Evolutionary conservation across 2,888 invertebrate species (phyloP), one percentile per base, ranked within the genome.

Genomic region (Coremacera marginata): DNA sequence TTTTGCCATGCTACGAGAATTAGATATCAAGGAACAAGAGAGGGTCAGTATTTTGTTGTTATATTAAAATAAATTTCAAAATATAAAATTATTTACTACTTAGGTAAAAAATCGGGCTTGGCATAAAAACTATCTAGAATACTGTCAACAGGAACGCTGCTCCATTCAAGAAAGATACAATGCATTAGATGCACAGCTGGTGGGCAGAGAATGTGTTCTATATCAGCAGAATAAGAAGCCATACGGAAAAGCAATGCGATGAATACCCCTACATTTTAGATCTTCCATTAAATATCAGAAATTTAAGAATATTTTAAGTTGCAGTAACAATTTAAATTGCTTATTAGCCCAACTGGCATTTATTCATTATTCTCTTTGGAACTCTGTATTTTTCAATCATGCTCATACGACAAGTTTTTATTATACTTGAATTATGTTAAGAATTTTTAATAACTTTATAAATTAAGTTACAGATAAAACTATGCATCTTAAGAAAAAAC

Each of bases 191-290:
- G 31, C 62, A 60, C 74, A 67, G 51, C 80, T 78, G 57, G 51
- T 75, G 51, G 77, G 80, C 34, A 76, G 77, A 8, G 82, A 81
- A 2, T 80, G 82, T 68, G 80, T 82, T 37, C 62, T 82, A n/a
- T 74, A 81, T n/a, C 80, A 79, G 60, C 49, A 25, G 11, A 70
- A 60, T 70, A 82, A 80, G 34, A 74, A 34, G 19, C 82, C 82
- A 0, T 82, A 81, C 31, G 67, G 77, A 5, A 82, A 74, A 73
- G 65, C 25, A n/a, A 70, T 72, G 0, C 82, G 81, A 31, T 82
- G 76, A 77, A 1, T n/a, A n/a, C n/a, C n/a, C n/a, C n/a, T n/a
- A n/a, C n/a, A n/a, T n/a, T n/a, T n/a, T n/a, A n/a, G n/a, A n/a
- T n/a, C n/a, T 57, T 57, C 22, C 19, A 52, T 5, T 1, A 19